Evolutionary conservation across 2,888 invertebrate genomes (phyloP), one percentile per base, ranked within the genome.

Genomic region (Byasa hedistus): DNA sequence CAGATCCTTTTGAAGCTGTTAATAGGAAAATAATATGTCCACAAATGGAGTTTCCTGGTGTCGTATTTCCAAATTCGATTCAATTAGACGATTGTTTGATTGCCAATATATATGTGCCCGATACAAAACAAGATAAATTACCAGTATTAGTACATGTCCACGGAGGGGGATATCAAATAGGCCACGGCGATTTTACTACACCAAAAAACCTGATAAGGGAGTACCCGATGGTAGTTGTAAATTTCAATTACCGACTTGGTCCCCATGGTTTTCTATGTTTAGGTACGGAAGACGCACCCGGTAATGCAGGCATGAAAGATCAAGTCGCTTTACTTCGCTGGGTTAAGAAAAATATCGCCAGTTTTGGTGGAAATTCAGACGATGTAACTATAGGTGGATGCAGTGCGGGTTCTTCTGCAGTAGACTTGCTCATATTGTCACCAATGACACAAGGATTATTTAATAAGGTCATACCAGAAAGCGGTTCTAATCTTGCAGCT

Each of bases 131-230:
- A 32, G 72, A 62, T 0, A 66, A 71, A 22, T 60, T 77, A 3
- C 84, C 91, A 3, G 92, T 92, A 0, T 69, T 91, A 39, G 84
- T 91, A 15, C 75, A 79, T 57, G 75, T 92, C 2, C 92, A 92
- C 44, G 91, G 91, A 22, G 91, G 92, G 2, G 87, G 80, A 2
- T 91, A 81, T 66, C 80, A 85, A 73, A 63, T 75, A 1, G 89
- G 87, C 5, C 74, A 70, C 44, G 84, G 86, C 2, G 73, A 81
- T 65, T 66, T 55, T 7, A 22, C 23, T 5, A 63, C 60, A 44
- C 7, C 75, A 0, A 72, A 74, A 19, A 75, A 72, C 19, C 78
- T 80, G 60, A 69, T 86, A 10, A 73, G 74, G 3, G 71, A 68
- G 0, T 75, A 79, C 36, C 69, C 83, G 70, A 65, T 86, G 0